Conservation (phyloP, 2,797 vertebrate species). For the Sebastes kiyomatsui region DNA sequence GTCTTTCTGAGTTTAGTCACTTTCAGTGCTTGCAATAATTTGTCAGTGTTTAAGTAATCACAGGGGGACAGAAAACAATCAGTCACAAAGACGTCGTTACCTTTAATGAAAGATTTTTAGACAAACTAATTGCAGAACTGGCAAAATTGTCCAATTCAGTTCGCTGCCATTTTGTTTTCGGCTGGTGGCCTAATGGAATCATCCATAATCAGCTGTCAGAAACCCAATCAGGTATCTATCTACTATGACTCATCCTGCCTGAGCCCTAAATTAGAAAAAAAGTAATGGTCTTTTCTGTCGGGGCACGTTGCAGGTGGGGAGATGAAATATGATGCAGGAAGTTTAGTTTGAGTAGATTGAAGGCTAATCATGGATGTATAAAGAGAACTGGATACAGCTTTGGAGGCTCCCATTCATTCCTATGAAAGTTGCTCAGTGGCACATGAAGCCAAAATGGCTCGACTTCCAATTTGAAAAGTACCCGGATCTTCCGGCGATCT, state of each 20-base stretch:
- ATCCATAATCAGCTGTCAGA: conserved; percentile 6
- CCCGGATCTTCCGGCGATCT: too few relatives aligned
- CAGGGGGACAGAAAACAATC: background rate
- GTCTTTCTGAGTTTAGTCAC: background rate
- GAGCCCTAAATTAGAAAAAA: background rate
- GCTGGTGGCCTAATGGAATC: background rate
- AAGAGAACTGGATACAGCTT: too few relatives aligned
- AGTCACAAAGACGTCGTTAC: background rate
- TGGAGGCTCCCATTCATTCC: too few relatives aligned
- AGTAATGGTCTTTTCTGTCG: background rate
- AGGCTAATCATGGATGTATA: background rate
- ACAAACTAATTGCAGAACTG: background rate
- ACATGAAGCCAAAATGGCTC: too few relatives aligned
- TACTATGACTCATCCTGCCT: background rate
- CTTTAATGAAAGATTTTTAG: conserved; percentile 13
- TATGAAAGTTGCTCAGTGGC: too few relatives aligned
- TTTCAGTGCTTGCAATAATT: background rate
- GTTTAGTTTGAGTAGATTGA: background rate
- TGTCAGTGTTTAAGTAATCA: background rate
- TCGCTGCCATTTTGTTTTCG: background rate
- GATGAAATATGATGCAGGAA: background rate
- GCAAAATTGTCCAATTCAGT: background rate
- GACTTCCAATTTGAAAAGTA: too few relatives aligned
- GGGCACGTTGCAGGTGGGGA: background rate
- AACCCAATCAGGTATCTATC: background rate